Percentiles rank a stretch among this genome's conserved stretches.
Conservation (phyloP, 2,797 vertebrate genomes). For the Hippopotamyrus pictus region DNA sequence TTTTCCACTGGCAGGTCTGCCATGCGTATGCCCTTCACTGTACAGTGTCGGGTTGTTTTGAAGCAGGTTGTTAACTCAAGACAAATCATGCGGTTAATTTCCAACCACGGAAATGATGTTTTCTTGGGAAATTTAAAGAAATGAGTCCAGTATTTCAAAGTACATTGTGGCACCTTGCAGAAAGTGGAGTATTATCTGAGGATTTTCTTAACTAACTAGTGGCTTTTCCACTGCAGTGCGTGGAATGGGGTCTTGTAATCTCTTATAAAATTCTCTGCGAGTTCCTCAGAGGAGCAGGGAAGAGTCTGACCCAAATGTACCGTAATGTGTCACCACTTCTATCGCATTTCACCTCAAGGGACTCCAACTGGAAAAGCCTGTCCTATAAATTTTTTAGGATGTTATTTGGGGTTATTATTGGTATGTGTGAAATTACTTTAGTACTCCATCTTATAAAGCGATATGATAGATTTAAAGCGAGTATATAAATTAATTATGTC, state of each 20-base stretch:
- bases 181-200: not conserved
- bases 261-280: not conserved
- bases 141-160: not conserved
- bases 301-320: not conserved
- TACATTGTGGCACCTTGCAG: not conserved
- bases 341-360: not conserved
- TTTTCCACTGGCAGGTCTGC: not conserved
- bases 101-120: not conserved
- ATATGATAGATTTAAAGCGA: not conserved
- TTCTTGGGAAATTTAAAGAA: not conserved
- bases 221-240: not conserved
- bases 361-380: not conserved
- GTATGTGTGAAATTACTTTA: not conserved
- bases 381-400: not conserved
- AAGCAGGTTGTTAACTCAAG: not conserved
- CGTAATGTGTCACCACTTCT: not conserved
- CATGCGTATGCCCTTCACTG: not conserved
- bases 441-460: not conserved
- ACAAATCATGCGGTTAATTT: not conserved
- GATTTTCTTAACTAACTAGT: not conserved
- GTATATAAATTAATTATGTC: not conserved
- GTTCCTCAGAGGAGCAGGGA: not conserved
- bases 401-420: not conserved
- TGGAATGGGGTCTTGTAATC: not conserved
- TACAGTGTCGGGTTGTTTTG: not conserved